phyloP scores from a whole-genome alignment of 1,140 invertebrate genomes.

The Apis florea region DNA sequence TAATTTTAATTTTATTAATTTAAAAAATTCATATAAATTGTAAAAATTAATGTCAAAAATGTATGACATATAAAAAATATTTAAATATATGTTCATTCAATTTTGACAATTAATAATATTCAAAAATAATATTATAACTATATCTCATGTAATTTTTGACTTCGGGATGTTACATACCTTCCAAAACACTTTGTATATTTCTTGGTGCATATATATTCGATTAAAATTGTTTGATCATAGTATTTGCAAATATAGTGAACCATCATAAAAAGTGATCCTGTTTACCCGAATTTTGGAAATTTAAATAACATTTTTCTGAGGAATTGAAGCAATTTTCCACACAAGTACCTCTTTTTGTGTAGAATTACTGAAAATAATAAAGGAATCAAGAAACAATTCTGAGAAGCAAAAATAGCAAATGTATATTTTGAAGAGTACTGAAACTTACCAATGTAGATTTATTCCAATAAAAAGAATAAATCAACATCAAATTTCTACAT shows the following conservation, averaged over 20 bases:
- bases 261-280: slow-evolving; percentile 19
- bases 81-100: slow-evolving; percentile 14
- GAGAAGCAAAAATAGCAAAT: slow-evolving; percentile 17
- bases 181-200: slow-evolving; percentile 27
- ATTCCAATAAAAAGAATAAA: slow-evolving; percentile 38
- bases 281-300: slow-evolving; percentile 13
- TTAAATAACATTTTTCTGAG: slow-evolving; percentile 30
- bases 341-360: slow-evolving; percentile 34
- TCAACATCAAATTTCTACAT: slow-evolving; percentile 35
- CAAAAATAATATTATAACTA: slow-evolving; percentile 8
- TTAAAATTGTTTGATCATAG: slow-evolving; percentile 30
- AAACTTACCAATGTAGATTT: slow-evolving; percentile 36
- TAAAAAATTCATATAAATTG: not conserved
- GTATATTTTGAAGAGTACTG: slow-evolving; percentile 10
- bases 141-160: slow-evolving; percentile 26
- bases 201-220: slow-evolving; percentile 26
- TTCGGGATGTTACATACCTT: slow-evolving; percentile 44
- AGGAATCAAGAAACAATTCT: slow-evolving; percentile 25
- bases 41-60: not conserved
- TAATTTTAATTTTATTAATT: not conserved
- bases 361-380: slow-evolving; percentile 46
- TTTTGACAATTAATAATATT: slow-evolving; percentile 24
- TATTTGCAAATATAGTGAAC: slow-evolving; percentile 25
- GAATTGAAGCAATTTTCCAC: slow-evolving; percentile 27
- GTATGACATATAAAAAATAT: not conserved